phyloP scores from a whole-genome alignment of 1,140 invertebrate species.

The Pseudobourletiella spinata region DNA sequence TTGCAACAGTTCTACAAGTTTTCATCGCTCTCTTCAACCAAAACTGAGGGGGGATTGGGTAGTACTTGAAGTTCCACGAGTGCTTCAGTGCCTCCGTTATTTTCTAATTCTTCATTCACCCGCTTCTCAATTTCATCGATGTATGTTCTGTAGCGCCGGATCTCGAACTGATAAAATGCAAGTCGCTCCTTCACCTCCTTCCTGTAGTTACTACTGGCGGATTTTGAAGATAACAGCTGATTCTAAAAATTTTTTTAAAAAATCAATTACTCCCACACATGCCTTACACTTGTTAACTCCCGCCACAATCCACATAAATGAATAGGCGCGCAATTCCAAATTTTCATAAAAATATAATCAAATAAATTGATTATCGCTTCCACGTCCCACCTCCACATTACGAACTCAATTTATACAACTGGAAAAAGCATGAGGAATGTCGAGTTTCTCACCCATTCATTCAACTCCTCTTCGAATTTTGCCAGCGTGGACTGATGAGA shows the following conservation, averaged over 20 bases:
- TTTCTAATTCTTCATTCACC: constrained; percentile 12
- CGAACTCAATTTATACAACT: too few species aligned
- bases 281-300: too few species aligned
- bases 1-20: too few species aligned
- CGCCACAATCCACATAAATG: too few species aligned
- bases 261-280: too few species aligned
- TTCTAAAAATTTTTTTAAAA: too few species aligned
- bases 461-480: constrained; percentile 26
- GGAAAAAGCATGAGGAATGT: too few species aligned
- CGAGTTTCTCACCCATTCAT: constrained; percentile 30
- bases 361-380: too few species aligned
- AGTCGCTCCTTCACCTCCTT: constrained; percentile 20
- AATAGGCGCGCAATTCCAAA: too few species aligned
- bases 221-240: constrained; percentile 12
- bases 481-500: constrained; percentile 22
- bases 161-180: constrained; percentile 29
- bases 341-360: too few species aligned
- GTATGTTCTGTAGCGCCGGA: constrained; percentile 26
- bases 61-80: constrained; percentile 31
- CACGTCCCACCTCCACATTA: too few species aligned
- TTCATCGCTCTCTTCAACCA: constrained; percentile 29
- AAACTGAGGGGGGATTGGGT: constrained; percentile 31
- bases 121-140: constrained; percentile 30
- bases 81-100: constrained; percentile 8
- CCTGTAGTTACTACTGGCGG: constrained; percentile 8